Base-by-base conservation (phyloP, 2,797 vertebrate species). In the Tiaroga cobitis region DNA sequence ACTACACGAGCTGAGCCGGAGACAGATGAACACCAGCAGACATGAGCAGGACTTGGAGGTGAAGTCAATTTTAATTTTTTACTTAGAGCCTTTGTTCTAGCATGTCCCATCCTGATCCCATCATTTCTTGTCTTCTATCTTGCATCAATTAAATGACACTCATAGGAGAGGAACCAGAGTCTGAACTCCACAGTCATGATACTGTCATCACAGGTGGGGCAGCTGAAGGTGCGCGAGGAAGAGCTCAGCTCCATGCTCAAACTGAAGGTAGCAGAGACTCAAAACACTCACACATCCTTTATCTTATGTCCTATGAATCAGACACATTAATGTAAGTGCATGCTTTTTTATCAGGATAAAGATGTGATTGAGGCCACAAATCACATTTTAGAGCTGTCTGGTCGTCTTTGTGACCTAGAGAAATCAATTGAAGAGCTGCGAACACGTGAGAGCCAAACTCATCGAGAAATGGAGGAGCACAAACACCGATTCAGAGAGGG, bases 191-290 rank as follows among this genome's bases (percentile, higher is more conserved):
- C 95, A 0, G 76, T 97, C 79, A 89, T 93, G 90, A 94, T 96
- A 43, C 94, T 97, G 85, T 97, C 97, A 80, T 91, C 93, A 83
- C 96, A 96, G 83, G 91, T 96, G 65, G 96, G 96, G 49, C 96
- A 96, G 68, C 91, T 97, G 87, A 96, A 97, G 89, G 97, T 95
- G 0, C 95, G 95, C 24, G 97, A 97, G 81, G 96, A 97, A 90
- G 96, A 97, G 59, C 95, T 98, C 43, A 93, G 95, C 26, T 94
- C 96, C 0, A 94, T 96, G 95, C 95, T 98, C 69, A 96, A 94
- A 89, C 93, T 97, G 18, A 98, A 98, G 97, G 97, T 97, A 75
- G 9, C 24, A 21, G 21, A 56, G 5, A 54, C 34, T 19, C 8
- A 24, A 18, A 37, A 63, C 51, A 29, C 34, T 37, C 16, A 26